Percentiles rank a stretch among this genome's conserved stretches.
Evolutionary conservation across 2,888 invertebrate species (phyloP).

Genomic region (Trachelus stipa): DNA sequence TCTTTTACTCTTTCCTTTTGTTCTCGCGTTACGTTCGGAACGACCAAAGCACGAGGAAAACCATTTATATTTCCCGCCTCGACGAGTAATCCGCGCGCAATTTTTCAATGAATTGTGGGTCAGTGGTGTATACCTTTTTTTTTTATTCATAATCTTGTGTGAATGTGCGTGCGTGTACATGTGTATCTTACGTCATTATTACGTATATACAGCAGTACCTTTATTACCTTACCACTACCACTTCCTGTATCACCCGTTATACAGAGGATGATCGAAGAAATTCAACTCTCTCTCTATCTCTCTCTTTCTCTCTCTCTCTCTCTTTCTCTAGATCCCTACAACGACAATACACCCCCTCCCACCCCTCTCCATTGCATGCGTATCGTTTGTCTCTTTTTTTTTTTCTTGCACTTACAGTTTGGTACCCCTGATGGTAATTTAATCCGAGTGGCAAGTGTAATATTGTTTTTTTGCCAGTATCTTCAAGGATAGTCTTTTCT

Average conservation of each 20-base stretch:
- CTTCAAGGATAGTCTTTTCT: neutral
- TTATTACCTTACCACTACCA: slow-evolving; percentile 54
- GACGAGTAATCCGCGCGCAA: too few species aligned
- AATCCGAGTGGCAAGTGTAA: slow-evolving; percentile 26
- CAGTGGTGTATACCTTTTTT: neutral
- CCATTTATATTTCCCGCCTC: too few species aligned
- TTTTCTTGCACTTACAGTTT: slow-evolving; percentile 44
- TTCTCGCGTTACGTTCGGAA: too few species aligned
- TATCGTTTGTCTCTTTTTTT: slow-evolving; percentile 57
- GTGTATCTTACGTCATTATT: too few species aligned
- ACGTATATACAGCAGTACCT: slow-evolving; percentile 12
- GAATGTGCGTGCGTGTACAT: neutral
- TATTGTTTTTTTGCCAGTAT: neutral
- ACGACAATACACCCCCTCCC: neutral
- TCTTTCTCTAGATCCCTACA: slow-evolving; percentile 4
- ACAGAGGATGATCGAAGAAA: too few species aligned
- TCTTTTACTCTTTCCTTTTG: too few species aligned
- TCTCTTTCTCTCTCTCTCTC: neutral
- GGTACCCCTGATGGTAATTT: slow-evolving; percentile 39
- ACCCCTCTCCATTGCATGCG: slow-evolving; percentile 44
- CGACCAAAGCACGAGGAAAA: too few species aligned
- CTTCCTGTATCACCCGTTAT: slow-evolving; percentile 38
- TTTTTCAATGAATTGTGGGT: neutral
- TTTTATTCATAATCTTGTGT: neutral
- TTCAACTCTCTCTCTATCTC: slow-evolving; percentile 1